phyloP scores from a whole-genome alignment of 2,113 vertebrate species.

The Periophthalmus modestus region DNA sequence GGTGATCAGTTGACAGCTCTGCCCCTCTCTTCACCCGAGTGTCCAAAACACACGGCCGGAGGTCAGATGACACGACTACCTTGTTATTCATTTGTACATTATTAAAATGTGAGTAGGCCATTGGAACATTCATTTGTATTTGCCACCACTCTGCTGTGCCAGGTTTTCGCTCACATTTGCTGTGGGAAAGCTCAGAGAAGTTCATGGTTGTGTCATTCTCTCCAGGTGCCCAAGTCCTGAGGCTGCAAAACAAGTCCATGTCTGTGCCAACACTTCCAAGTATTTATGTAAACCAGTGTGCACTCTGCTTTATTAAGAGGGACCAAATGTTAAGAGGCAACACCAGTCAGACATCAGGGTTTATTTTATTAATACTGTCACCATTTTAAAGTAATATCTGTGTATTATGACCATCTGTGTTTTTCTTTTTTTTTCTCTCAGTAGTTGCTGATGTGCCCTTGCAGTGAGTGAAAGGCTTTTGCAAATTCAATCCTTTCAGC shows the following conservation, averaged over 20 bases:
- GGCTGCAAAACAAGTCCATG: constrained; percentile 1
- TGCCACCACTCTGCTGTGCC: neutral
- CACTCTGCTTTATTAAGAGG: neutral
- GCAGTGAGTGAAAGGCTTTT: no score
- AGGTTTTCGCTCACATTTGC: neutral
- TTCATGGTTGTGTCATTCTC: neutral
- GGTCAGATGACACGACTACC: no score
- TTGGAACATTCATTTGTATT: neutral
- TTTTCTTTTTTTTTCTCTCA: neutral
- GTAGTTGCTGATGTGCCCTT: no score
- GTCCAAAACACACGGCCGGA: no score
- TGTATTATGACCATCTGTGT: neutral
- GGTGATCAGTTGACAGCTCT: no score
- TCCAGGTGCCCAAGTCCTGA: neutral
- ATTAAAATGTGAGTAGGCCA: neutral
- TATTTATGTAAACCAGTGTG: neutral
- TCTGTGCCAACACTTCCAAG: neutral
- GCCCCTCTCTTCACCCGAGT: no score
- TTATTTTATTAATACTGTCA: neutral
- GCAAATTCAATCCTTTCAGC: neutral
- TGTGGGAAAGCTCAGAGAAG: neutral
- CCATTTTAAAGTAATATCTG: neutral
- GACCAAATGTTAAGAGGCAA: neutral
- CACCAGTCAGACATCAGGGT: neutral
- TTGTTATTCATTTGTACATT: neutral